Conservation (phyloP, 2,797 vertebrate species). For the Neosilurus mollespiculum region DNA sequence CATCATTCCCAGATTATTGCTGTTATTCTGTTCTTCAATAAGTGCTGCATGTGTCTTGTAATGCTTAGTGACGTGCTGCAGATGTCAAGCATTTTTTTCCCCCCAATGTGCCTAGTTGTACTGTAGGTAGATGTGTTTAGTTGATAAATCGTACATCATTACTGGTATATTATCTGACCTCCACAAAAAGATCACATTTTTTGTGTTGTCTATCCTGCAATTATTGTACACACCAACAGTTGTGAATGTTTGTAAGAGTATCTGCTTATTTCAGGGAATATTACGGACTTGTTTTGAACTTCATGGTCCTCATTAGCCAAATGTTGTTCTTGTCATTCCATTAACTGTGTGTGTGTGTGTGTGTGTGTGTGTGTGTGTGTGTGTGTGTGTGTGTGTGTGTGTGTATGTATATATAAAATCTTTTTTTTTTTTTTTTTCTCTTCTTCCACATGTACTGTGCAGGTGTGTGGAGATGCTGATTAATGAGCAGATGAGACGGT, state of each 20-base stretch:
- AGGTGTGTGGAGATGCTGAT: slow-evolving; percentile 97
- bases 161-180: background rate
- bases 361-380: background rate
- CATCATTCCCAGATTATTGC: background rate
- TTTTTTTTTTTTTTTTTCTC: background rate
- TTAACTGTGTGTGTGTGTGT: slow-evolving; percentile 23
- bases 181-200: background rate
- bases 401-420: no score
- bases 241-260: slow-evolving; percentile 3
- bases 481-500: slow-evolving; percentile 90
- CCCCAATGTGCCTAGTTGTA: background rate
- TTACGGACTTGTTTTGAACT: background rate
- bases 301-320: background rate
- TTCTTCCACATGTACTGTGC: background rate
- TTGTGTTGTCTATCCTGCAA: background rate
- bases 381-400: no score
- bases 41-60: background rate
- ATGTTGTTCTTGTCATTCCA: slow-evolving; percentile 43
- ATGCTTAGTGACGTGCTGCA: no score
- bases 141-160: background rate
- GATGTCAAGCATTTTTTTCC: no score
- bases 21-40: background rate
- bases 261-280: background rate
- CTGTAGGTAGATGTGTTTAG: no score
- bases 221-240: background rate